Base-by-base conservation (phyloP, 92 coral and sea anemone genomes). In the Umimayanthus chanpuru region DNA sequence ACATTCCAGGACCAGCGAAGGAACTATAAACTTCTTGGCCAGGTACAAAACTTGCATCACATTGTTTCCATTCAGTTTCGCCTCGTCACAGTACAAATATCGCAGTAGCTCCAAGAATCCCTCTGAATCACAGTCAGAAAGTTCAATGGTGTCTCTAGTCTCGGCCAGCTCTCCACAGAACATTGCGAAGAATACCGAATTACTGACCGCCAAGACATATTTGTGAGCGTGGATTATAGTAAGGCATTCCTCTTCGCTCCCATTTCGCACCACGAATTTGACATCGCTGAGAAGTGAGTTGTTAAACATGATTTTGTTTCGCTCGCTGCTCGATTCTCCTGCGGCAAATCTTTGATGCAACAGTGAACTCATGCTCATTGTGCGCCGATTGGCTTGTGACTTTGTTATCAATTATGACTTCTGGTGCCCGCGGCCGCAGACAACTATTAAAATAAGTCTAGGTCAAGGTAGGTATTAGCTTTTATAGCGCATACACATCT, bases 1-100 rank as follows among this genome's bases (percentile, higher is more conserved):
- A 88, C 90, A 88, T 36, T 88, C 78, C 5, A 28, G 12, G 5
- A 88, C 81, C 10, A 88, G 47, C 0, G 90, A 66, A 4, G 90
- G 90, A 18, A 88, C 90, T 80, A 88, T 88, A 53, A 79, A 88
- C 40, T 88, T 88, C 58, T 88, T 88, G 40, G 90, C 90, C 71
- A 88, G 43, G 41, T 88, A 88, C 53, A 88, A 88, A 4, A 88
- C 90, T 4, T 66, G 79, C n/a, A 85, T 67, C 40, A 88, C 90
- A 25, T 79, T 79, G 0, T 79, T 85, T 49, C 80, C 73, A 5
- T 39, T 88, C 40, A 88, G 64, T 25, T 40, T 39, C 70, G 79
- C 80, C 83, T 88, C 72, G 61, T 88, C 86, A 8, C 68, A 74
- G 78, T 74, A 74, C 78, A 74, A 29, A 36, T 28, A 36, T 74